Evolutionary conservation across 2,888 invertebrate genomes (phyloP), one percentile per base, ranked within the genome.

Genomic region (Rhamnusium bicolor): DNA sequence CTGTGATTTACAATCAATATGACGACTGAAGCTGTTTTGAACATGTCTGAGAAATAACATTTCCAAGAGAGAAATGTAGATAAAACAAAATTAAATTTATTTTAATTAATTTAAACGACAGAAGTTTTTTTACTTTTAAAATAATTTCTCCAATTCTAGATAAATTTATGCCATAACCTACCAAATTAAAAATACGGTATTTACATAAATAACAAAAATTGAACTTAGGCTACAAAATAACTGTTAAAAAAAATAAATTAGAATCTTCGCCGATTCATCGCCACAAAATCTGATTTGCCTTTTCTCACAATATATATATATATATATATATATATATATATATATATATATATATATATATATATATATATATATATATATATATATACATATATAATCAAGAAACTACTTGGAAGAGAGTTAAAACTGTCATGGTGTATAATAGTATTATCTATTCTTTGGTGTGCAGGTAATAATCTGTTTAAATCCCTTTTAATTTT

Each of bases 361-460:
- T n/a, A n/a, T n/a, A n/a, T n/a, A n/a, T n/a, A n/a, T n/a, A n/a
- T n/a, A n/a, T n/a, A n/a, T n/a, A n/a, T n/a, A n/a, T n/a, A n/a
- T n/a, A n/a, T n/a, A n/a, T n/a, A n/a, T n/a, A n/a, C n/a, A n/a
- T n/a, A n/a, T n/a, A n/a, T n/a, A n/a, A n/a, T n/a, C n/a, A 65
- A 40, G 12, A 10, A 32, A 29, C 65, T 63, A 61, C 46, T 24
- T 54, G 65, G 65, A 65, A 54, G 51, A 63, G 53, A 32, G 18
- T 32, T 63, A 63, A 63, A 63, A 51, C 47, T 62, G 49, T 63
- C 49, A 63, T 32, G 65, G 65, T 65, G 65, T 65, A 40, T 40
- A 40, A 40, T 40, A 29, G 40, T 65, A 53, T 53, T 62, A 63
- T 62, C 69, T 62, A 69, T 27, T 70, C 69, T 73, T 73, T 73